These are phyloP conservation scores for Otis tarda DNA, from an alignment of 2,113 vertebrate genomes.

Conservation along the genomic window DNA sequence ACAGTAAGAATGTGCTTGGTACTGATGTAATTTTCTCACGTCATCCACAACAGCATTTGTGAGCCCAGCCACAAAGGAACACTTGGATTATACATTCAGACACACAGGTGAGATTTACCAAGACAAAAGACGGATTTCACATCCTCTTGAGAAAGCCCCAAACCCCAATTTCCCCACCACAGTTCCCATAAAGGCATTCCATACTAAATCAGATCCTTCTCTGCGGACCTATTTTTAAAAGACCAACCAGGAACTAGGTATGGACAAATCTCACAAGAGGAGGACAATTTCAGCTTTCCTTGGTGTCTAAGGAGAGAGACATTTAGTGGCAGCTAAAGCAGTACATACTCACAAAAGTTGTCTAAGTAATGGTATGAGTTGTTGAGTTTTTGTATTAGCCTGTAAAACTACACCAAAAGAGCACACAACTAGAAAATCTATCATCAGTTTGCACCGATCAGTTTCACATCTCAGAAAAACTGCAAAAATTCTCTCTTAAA, in stretches of 20 bases:
- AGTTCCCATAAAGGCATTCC: background rate
- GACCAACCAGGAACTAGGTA: background rate
- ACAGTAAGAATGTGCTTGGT: background rate
- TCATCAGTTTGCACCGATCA: background rate
- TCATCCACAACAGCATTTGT: background rate
- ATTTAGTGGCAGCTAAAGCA: background rate
- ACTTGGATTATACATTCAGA: background rate
- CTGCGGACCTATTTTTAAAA: background rate
- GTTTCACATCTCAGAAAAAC: background rate
- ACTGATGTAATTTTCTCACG: background rate
- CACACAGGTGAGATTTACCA: background rate
- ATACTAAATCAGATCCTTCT: background rate
- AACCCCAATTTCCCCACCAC: background rate
- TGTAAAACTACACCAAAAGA: background rate
- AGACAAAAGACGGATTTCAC: background rate
- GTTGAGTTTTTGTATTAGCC: background rate
- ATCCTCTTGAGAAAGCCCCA: background rate
- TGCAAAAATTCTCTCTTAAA: background rate
- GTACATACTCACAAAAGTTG: background rate
- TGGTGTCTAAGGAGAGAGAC: background rate
- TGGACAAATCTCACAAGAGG: background rate
- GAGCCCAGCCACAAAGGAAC: background rate
- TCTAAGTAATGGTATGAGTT: background rate
- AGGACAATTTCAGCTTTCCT: background rate
- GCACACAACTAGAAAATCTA: background rate